These are phyloP conservation scores for Pemphigus obesinymphae DNA, from an alignment of 1,140 invertebrate species.

Conservation along the genomic window DNA sequence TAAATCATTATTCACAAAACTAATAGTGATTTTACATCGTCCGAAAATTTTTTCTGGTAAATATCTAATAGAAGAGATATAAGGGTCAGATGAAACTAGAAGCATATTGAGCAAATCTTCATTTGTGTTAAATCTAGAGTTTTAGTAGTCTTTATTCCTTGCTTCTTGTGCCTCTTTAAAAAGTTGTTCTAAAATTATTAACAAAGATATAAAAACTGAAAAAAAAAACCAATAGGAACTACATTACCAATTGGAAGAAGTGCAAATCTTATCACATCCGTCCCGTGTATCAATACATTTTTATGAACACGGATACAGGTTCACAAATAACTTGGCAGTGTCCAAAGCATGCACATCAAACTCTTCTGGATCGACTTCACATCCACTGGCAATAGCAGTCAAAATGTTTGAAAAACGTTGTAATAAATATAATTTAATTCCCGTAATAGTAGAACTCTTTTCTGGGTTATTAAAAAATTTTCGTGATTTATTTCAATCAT, in stretches of 20 bases:
- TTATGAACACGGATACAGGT: slow-evolving; percentile 40
- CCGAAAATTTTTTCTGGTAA: not conserved
- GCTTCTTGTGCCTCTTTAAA: not conserved
- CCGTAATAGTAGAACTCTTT: slow-evolving; percentile 47
- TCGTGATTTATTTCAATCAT: slow-evolving; percentile 51
- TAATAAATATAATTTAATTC: slow-evolving; percentile 43
- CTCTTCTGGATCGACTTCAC: not conserved
- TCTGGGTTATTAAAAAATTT: slow-evolving; percentile 49
- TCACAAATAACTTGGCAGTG: slow-evolving; percentile 45
- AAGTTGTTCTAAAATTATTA: not conserved
- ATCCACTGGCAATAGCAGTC: not conserved
- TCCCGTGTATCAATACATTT: not conserved
- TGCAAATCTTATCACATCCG: not conserved
- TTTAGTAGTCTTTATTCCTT: not conserved
- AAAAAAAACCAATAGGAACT: not conserved
- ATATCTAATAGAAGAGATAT: not conserved
- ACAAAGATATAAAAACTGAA: not conserved
- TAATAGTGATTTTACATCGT: too few species aligned
- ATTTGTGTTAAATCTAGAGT: not conserved
- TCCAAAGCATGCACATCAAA: slow-evolving; percentile 31
- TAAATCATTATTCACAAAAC: too few species aligned
- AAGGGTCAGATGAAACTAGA: not conserved
- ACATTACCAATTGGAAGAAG: not conserved
- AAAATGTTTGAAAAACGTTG: not conserved
- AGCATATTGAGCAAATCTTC: not conserved